Conservation (phyloP, 2,797 vertebrate genomes). For the Pelodytes ibericus region DNA sequence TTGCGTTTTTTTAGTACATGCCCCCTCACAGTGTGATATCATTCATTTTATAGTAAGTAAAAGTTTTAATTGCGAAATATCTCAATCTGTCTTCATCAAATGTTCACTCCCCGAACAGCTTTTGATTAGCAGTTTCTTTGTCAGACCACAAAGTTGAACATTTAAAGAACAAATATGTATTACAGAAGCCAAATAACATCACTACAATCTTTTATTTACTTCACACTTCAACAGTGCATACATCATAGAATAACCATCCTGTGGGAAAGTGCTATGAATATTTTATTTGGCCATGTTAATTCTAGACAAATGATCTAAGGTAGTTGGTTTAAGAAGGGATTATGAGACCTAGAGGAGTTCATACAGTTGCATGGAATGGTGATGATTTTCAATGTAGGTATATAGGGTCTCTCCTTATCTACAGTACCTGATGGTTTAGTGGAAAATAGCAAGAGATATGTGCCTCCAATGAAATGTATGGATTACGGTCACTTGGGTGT, state of each 20-base stretch:
- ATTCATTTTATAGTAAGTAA: background rate
- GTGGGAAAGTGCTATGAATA: slow-evolving; percentile 45
- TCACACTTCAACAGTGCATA: slow-evolving; percentile 49
- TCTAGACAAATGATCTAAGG: slow-evolving; percentile 25
- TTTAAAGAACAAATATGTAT: slow-evolving; percentile 51
- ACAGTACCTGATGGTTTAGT: too few relatives aligned
- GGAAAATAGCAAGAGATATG: too few relatives aligned
- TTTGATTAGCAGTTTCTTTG: slow-evolving; percentile 50
- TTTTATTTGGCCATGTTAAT: slow-evolving; percentile 49
- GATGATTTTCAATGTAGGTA: too few relatives aligned
- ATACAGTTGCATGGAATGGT: too few relatives aligned
- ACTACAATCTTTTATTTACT: slow-evolving; percentile 48
- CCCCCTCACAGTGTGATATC: background rate
- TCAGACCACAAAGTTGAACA: slow-evolving; percentile 46
- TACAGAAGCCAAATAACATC: slow-evolving; percentile 46
- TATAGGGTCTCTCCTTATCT: too few relatives aligned
- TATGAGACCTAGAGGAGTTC: background rate
- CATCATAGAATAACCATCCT: slow-evolving; percentile 47
- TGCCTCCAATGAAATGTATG: too few relatives aligned
- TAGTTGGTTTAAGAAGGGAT: background rate
- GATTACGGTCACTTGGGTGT: too few relatives aligned
- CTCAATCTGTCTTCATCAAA: slow-evolving; percentile 38
- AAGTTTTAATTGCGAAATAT: slow-evolving; percentile 26
- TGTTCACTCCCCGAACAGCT: slow-evolving; percentile 40
- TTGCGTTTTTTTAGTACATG: too few relatives aligned